Evolutionary conservation across 2,888 invertebrate genomes (phyloP), one percentile per base, ranked within the genome.

Genomic region (Leptura quadrifasciata): DNA sequence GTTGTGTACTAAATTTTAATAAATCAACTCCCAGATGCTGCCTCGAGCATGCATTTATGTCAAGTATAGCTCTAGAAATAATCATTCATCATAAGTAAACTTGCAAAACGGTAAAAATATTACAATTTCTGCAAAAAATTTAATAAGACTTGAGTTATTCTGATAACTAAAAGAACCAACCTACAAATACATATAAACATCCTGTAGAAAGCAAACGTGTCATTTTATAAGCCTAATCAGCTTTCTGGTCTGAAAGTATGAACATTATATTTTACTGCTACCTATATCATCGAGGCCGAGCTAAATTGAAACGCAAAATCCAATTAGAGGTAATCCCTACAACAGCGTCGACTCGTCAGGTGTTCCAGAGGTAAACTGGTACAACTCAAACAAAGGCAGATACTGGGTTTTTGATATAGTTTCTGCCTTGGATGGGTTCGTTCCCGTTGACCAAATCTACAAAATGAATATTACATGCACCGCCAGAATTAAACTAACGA

Each of bases 351-450:
- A 63, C 75, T 70, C 75, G 71, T 71, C 65, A 52, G 52, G 24
- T 3, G n/a, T 35, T 39, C 21, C 9, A 24, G 20, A 27, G 67
- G 69, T 39, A 47, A 31, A 63, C 57, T 68, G 76, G 73, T 69
- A 39, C 79, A 74, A 71, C 78, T 75, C 78, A 68, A 79, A 77
- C 79, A 39, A 31, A 72, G 80, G 79, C 79, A 83, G 88, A 87
- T 21, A 87, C 88, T 88, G 85, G 86, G 76, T 71, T 52, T 52
- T 84, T 85, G 74, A 57, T 83, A 80, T 64, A 88, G 87, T 89
- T 89, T 89, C 89, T 89, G 89, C 89, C 89, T 87, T 84, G 85
- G 87, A 88, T 88, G 89, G 89, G 88, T 88, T 89, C 89, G 87
- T 81, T 80, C 77, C 64, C 76, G 77, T 68, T 72, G 27, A 39